Evolutionary conservation across 2,888 invertebrate species (phyloP).

Genomic region (Seira ritae): DNA sequence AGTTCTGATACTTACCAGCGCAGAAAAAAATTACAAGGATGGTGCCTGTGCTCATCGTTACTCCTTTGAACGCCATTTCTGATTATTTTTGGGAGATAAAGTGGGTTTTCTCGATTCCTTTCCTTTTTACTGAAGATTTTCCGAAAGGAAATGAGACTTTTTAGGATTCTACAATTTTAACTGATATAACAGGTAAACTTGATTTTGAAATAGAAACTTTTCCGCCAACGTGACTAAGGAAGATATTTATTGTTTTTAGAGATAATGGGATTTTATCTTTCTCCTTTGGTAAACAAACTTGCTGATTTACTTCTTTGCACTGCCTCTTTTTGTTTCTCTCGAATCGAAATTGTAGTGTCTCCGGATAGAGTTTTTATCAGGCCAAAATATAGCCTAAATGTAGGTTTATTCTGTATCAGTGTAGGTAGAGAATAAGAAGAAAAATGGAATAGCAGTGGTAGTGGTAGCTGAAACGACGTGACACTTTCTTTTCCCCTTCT

Average conservation of each 20-base stretch:
- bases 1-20: slow-evolving; percentile 50
- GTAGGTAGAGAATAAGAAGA: background rate
- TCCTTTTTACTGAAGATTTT: background rate
- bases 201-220: background rate
- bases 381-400: background rate
- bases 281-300: slow-evolving; percentile 36
- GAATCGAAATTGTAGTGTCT: background rate
- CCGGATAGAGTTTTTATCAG: background rate
- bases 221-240: background rate
- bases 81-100: slow-evolving; percentile 47
- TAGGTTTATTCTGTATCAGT: background rate
- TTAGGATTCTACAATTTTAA: slow-evolving; percentile 21
- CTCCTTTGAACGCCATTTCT: slow-evolving; percentile 64
- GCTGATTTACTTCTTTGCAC: slow-evolving; percentile 25
- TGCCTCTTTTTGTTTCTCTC: slow-evolving; percentile 17
- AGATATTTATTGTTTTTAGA: background rate
- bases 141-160: slow-evolving; percentile 15
- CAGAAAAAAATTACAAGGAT: slow-evolving; percentile 52
- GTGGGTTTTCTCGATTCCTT: background rate
- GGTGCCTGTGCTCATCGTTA: slow-evolving; percentile 57
- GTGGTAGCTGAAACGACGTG: background rate
- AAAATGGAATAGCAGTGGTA: background rate
- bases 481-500: slow-evolving; percentile 1
- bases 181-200: slow-evolving; percentile 11
- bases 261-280: slow-evolving; percentile 8